Base-by-base conservation (phyloP, 2,888 invertebrate genomes). In the Pseudococcus jackbeardsleyi region DNA sequence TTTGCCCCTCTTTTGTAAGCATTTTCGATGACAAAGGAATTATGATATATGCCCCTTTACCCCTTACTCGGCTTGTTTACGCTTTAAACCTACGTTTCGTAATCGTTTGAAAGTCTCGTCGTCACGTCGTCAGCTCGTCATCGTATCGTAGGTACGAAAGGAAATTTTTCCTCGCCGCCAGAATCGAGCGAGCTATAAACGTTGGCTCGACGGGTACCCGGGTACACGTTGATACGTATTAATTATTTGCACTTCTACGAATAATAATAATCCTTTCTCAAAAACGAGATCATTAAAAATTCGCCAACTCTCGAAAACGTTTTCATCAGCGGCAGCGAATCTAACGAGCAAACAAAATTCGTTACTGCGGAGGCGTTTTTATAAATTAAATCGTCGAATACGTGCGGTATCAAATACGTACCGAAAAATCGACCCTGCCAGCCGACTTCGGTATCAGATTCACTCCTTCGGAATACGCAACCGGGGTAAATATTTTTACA, bases 291-390 rank as follows among this genome's bases (percentile, higher is more conserved):
- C 64, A 64, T 22, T 64, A 22, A 64, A 22, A 22, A 64, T 64
- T 64, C 64, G 50, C 50, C 50, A 50, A 50, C 50, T 50, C 50
- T 50, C 50, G 50, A 50, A 50, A 50, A 50, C 50, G 15, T 50
- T 64, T 64, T 64, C 22, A 64, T 64, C 64, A 64, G 19, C 22
- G 64, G 11, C 19, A 9, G 9, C 8, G 12, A 64, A 11, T 64
- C 22, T 64, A 64, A 64, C 64, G 64, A 64, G 64, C 22, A 64
- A 64, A 64, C 22, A 64, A 64, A 64, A 64, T 33, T 33, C 64
- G 17, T 12, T 15, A 5, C 4, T 19, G 64, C 22, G 64, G 22
- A 19, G 64, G 22, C 22, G 19, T 22, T 11, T 22, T 64, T 64
- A 19, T 59, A 17, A 59, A 17, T 11, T 64, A 64, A 64, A 64